A percentile compares a stretch with the other conserved stretches of the same genome.
Conservation (phyloP, 1,140 invertebrate genomes). For the Ceratosolen fusciceps region DNA sequence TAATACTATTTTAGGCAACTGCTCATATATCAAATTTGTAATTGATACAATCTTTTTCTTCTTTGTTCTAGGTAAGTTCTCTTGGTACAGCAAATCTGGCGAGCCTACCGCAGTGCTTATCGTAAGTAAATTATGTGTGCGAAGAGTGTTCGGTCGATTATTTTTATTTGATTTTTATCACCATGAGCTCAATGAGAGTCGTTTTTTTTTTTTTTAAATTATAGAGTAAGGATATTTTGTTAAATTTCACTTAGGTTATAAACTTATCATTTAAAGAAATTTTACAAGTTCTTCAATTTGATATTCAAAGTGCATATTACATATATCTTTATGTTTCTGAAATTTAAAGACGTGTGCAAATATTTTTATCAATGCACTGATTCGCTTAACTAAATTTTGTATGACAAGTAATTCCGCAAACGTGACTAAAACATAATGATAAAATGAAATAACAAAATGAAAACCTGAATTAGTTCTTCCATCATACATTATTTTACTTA, state of each 20-base stretch:
- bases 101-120: neutral
- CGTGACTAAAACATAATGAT: conserved; percentile 32
- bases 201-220: conserved; percentile 42
- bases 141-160: neutral
- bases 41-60: conserved; percentile 4
- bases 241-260: conserved; percentile 39
- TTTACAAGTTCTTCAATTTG: conserved; percentile 11
- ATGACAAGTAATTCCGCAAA: neutral
- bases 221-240: conserved; percentile 31
- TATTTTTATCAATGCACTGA: conserved; percentile 29
- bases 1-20: neutral
- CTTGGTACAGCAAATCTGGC: neutral
- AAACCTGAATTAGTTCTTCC: conserved; percentile 30
- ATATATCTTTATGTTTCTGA: conserved; percentile 24
- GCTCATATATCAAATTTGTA: neutral
- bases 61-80: conserved; percentile 23
- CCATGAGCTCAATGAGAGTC: conserved; percentile 1
- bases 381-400: conserved; percentile 16
- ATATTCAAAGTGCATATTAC: neutral
- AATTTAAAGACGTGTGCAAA: conserved; percentile 27
- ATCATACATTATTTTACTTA: conserved; percentile 5
- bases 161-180: neutral
- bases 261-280: conserved; percentile 18
- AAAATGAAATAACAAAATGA: conserved; percentile 61
- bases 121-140: conserved; percentile 40